These are phyloP conservation scores for Laticauda laticaudata DNA, from an alignment of 2,113 vertebrate genomes.

Conservation along the genomic window DNA sequence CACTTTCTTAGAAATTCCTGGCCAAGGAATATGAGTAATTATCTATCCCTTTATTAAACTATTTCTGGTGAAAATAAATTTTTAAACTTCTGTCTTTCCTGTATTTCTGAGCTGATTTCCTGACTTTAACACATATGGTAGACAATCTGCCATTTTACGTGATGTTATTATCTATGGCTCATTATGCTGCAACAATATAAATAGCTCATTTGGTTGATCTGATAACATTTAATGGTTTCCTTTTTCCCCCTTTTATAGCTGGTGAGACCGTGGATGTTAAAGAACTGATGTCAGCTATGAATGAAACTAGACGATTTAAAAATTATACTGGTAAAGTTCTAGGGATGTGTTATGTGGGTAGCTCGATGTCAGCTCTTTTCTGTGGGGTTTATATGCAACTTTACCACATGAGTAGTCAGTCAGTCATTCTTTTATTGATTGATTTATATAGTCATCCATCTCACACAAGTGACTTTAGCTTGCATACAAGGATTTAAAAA, in stretches of 20 bases:
- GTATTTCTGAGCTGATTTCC: neutral
- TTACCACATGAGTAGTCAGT: neutral
- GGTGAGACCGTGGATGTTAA: conserved; percentile 37
- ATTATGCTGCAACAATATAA: neutral
- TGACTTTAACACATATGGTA: neutral
- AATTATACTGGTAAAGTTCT: conserved; percentile 48
- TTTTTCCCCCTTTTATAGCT: conserved; percentile 27
- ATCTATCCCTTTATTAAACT: neutral
- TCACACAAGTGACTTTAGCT: neutral
- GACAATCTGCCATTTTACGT: neutral
- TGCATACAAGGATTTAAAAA: neutral
- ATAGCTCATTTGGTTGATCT: neutral
- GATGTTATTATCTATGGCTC: neutral
- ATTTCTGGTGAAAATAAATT: neutral
- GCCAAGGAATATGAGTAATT: neutral
- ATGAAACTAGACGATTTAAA: conserved; percentile 26
- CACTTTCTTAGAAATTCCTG: neutral
- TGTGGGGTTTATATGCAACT: neutral
- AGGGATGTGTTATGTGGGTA: neutral
- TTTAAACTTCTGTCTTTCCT: neutral
- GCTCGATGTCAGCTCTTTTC: neutral
- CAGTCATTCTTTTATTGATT: neutral
- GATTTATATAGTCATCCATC: neutral
- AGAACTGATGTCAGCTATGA: conserved; percentile 36
- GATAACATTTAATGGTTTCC: neutral